Percentiles rank a stretch among this genome's conserved stretches.
phyloP scores from a whole-genome alignment of 2,888 invertebrate species.

The Marronus borbonicus region DNA sequence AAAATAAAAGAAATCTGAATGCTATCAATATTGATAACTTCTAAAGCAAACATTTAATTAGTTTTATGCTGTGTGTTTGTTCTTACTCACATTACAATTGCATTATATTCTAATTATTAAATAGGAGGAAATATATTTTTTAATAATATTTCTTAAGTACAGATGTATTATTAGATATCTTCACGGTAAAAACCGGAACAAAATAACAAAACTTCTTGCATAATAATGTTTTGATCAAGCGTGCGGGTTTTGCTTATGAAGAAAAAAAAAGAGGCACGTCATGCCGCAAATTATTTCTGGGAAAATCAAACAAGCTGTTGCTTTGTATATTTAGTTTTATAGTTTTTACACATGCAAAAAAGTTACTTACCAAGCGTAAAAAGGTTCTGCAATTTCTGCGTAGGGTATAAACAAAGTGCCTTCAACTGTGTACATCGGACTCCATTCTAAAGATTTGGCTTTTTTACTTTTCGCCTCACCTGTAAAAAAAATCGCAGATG shows the following conservation, averaged over 20 bases:
- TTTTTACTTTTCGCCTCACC: constrained; percentile 27
- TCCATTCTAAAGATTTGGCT: constrained; percentile 73
- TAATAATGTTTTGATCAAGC: constrained; percentile 10
- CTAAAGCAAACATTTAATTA: constrained; percentile 26
- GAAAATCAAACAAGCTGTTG: constrained; percentile 8
- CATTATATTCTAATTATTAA: no score
- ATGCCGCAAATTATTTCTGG: constrained; percentile 15
- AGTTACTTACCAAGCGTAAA: constrained; percentile 83
- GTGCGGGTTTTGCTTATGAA: not conserved
- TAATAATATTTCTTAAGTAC: not conserved
- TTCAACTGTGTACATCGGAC: constrained; percentile 80
- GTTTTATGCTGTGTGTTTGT: not conserved
- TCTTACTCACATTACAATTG: not conserved
- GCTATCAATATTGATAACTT: constrained; percentile 19
- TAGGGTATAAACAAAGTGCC: constrained; percentile 91
- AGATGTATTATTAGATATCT: not conserved
- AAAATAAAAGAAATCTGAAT: constrained; percentile 35
- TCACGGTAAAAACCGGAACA: not conserved
- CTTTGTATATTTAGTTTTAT: not conserved
- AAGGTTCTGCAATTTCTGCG: constrained; percentile 94
- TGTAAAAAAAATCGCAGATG: constrained; percentile 6
- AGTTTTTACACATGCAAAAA: not conserved
- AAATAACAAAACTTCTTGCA: constrained; percentile 1
- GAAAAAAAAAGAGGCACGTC: not conserved
- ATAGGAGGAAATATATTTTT: no score